Evolutionary conservation across 2,797 vertebrate genomes (phyloP), one percentile per base, ranked within the genome.

Genomic region (Lagorchestes hirsutus): DNA sequence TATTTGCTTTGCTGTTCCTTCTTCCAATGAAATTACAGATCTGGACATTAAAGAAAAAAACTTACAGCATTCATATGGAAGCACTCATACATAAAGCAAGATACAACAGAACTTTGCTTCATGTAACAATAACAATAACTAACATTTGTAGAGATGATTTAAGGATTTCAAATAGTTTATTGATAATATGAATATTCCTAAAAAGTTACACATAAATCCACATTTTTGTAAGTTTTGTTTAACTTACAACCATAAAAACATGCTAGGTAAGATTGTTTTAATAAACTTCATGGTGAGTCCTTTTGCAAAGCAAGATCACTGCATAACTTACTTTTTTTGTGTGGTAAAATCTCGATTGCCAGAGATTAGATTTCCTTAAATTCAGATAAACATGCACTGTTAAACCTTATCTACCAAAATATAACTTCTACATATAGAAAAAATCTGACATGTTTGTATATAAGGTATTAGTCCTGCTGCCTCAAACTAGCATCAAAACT

Each of bases 301-400:
- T 82, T 82, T 46, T 46, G 67, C 22, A 46, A 82, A 82, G 22
- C 40, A 82, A 27, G 18, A 82, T 82, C 74, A 46, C 74, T 82
- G 74, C 13, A 14, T 82, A 24, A 82, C 40, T 82, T 46, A 40
- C n/a, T 87, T 87, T 50, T 67, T 40, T 50, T 27, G 40, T 46
- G 74, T 87, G 22, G 40, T 87, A 87, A 87, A 58, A 82, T 82
- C 74, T 87, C 40, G 22, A 87, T 87, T 27, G 40, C 22, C 74
- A 87, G 8, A 87, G 74, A 87, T 87, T 50, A 87, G 74, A 87
- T 87, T 87, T 87, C 74, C 74, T 87, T 82, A 82, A 82, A 82
- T 82, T 87, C 40, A 87, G 74, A 87, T 87, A 87, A 87, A 87
- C 74, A 87, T 27, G 74, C 10, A 87, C 40, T 87, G 24, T 52